These are phyloP conservation scores for Muricea muricata DNA, from an alignment of 92 coral and sea anemone genomes.

Conservation along the genomic window DNA sequence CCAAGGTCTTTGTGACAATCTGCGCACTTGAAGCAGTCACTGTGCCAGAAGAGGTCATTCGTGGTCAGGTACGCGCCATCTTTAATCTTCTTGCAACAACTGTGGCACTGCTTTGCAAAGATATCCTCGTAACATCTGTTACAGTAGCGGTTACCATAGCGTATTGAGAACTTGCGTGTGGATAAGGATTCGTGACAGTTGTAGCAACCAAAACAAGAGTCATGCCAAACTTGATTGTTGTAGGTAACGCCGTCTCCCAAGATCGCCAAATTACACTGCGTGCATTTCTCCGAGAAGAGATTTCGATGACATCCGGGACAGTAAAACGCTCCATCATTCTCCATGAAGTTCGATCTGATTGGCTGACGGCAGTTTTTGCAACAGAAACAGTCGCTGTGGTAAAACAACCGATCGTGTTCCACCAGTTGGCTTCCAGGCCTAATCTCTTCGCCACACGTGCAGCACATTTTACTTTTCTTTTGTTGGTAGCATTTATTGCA, in stretches of 20 bases:
- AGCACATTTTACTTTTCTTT: constrained; percentile 27
- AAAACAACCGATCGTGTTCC: neutral
- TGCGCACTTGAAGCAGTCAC: constrained; percentile 85
- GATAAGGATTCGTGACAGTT: constrained; percentile 24
- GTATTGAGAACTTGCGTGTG: constrained; percentile 49
- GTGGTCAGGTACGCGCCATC: constrained; percentile 92
- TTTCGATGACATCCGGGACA: constrained; percentile 20
- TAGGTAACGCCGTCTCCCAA: constrained; percentile 45
- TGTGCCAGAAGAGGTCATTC: constrained; percentile 89
- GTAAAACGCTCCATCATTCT: constrained; percentile 24
- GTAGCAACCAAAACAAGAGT: constrained; percentile 35
- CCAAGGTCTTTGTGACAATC: constrained; percentile 62
- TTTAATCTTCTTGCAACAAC: constrained; percentile 75
- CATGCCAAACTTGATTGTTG: constrained; percentile 26
- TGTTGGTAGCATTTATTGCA: constrained; percentile 18
- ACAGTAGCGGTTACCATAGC: constrained; percentile 83
- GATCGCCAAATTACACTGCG: constrained; percentile 51
- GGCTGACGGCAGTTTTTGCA: constrained; percentile 31
- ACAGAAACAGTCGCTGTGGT: constrained; percentile 24
- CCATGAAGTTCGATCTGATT: constrained; percentile 22
- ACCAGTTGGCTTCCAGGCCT: constrained; percentile 2
- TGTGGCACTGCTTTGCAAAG: constrained; percentile 86
- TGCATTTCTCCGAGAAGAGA: constrained; percentile 40
- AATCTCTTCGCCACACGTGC: constrained; percentile 32
- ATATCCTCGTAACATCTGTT: constrained; percentile 83